These are phyloP conservation scores for Yasuhikotakia modesta DNA, from an alignment of 2,797 vertebrate genomes.

Conservation along the genomic window DNA sequence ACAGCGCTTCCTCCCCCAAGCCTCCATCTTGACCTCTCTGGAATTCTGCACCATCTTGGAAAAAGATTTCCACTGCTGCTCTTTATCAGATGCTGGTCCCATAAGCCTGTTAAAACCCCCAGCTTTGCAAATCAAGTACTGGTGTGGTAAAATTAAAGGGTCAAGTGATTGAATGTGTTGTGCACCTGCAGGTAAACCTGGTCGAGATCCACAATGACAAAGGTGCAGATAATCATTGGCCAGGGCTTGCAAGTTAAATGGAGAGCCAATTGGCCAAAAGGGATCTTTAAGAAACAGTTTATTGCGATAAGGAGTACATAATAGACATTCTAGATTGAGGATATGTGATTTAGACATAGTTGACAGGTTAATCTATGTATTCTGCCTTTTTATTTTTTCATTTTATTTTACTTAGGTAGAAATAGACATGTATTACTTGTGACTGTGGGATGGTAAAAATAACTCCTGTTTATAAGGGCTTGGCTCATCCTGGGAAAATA, in stretches of 20 bases:
- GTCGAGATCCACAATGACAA: slow-evolving; percentile 64
- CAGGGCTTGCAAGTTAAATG: slow-evolving; percentile 56
- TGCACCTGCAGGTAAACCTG: slow-evolving; percentile 77
- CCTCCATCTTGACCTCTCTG: slow-evolving; percentile 71
- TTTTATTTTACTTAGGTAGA: too few relatives aligned
- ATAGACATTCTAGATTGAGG: slow-evolving; percentile 56
- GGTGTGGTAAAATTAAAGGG: slow-evolving; percentile 64
- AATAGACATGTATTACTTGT: slow-evolving; percentile 49
- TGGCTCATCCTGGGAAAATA: background rate
- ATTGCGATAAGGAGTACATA: slow-evolving; percentile 54
- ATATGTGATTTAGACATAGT: slow-evolving; percentile 45
- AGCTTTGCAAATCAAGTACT: slow-evolving; percentile 67
- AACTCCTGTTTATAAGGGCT: slow-evolving; percentile 18
- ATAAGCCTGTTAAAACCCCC: slow-evolving; percentile 66
- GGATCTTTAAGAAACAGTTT: slow-evolving; percentile 63
- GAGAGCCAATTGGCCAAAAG: slow-evolving; percentile 55
- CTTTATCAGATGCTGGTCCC: slow-evolving; percentile 67
- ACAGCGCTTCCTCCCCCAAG: slow-evolving; percentile 77
- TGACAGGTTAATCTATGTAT: slow-evolving; percentile 44
- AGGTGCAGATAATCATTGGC: slow-evolving; percentile 66
- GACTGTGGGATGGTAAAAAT: slow-evolving; percentile 53
- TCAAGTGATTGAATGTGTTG: slow-evolving; percentile 64
- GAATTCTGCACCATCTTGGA: slow-evolving; percentile 72
- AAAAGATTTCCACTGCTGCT: slow-evolving; percentile 77
- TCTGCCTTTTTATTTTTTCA: slow-evolving; percentile 51